Evolutionary conservation across 2,797 vertebrate species (phyloP).

Genomic region (Amniataba percoides): DNA sequence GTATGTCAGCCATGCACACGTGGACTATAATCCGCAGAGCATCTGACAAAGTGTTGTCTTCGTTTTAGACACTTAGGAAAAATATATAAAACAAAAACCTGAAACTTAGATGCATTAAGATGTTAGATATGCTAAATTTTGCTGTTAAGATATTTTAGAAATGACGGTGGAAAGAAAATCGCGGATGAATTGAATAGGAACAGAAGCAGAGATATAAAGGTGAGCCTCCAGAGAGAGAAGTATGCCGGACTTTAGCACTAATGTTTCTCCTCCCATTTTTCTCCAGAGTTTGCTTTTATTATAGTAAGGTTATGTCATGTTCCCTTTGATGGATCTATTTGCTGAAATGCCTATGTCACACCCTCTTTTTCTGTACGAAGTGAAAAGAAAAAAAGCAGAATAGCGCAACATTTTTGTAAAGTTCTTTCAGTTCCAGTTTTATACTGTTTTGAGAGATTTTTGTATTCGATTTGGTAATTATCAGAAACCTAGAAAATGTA

Average conservation of each 20-base stretch:
- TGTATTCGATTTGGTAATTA: slow-evolving; percentile 50
- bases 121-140: slow-evolving; percentile 47
- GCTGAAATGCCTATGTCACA: slow-evolving; percentile 11
- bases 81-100: slow-evolving; percentile 50
- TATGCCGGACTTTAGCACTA: slow-evolving; percentile 43
- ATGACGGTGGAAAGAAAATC: slow-evolving; percentile 16
- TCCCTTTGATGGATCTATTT: slow-evolving; percentile 40
- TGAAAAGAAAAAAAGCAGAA: slow-evolving; percentile 57
- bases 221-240: slow-evolving; percentile 22
- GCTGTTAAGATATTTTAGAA: slow-evolving; percentile 48
- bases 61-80: slow-evolving; percentile 22
- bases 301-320: slow-evolving; percentile 26
- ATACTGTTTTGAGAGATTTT: slow-evolving; percentile 61
- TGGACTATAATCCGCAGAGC: slow-evolving; percentile 35
- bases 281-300: slow-evolving; percentile 32
- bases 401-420: slow-evolving; percentile 51
- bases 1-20: background rate
- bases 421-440: slow-evolving; percentile 66
- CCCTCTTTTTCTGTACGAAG: slow-evolving; percentile 32
- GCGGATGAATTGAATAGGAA: slow-evolving; percentile 27
- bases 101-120: slow-evolving; percentile 47
- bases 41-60: slow-evolving; percentile 25
- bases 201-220: slow-evolving; percentile 5
- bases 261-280: slow-evolving; percentile 23
- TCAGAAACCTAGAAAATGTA: slow-evolving; percentile 20